A percentile compares a stretch with the other conserved stretches of the same genome.
Conservation (phyloP, 2,113 vertebrate genomes). For the Pomatorhinus ruficollis region DNA sequence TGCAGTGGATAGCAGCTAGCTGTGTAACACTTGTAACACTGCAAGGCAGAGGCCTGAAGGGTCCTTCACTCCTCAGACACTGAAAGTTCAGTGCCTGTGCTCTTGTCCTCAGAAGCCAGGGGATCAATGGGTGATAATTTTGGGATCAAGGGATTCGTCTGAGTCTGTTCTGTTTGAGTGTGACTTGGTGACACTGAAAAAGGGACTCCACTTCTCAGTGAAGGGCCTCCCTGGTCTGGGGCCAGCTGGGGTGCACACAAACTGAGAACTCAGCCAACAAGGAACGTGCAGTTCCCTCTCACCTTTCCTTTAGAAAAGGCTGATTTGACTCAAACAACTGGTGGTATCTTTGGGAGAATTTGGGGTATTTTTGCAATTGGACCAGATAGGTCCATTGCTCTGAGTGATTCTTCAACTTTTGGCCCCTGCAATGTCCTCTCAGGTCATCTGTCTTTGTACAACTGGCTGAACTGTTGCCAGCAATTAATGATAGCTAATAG, state of each 20-base stretch:
- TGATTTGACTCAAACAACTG: not conserved
- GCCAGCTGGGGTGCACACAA: not conserved
- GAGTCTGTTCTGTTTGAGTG: not conserved
- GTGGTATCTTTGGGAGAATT: not conserved
- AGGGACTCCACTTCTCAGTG: not conserved
- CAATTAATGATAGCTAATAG: slow-evolving; percentile 36
- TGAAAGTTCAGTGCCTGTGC: not conserved
- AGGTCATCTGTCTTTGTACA: not conserved
- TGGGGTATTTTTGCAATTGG: not conserved
- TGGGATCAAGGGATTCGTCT: not conserved
- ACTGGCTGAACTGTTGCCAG: slow-evolving; percentile 10
- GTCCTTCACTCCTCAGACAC: not conserved
- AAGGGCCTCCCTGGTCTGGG: not conserved
- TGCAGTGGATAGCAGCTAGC: not conserved
- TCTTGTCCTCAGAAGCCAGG: not conserved
- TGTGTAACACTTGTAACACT: not conserved
- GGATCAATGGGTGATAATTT: not conserved
- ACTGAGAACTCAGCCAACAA: not conserved
- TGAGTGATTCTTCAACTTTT: not conserved
- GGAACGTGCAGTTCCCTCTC: not conserved
- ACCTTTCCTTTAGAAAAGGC: not conserved
- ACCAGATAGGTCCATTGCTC: not conserved
- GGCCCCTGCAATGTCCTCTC: not conserved
- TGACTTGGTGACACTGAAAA: not conserved
- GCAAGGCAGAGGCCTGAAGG: not conserved